Percentiles rank a stretch among this genome's conserved stretches.
These are phyloP conservation scores for Apolygus lucorum DNA, from an alignment of 1,140 invertebrate genomes.

Conservation along the genomic window DNA sequence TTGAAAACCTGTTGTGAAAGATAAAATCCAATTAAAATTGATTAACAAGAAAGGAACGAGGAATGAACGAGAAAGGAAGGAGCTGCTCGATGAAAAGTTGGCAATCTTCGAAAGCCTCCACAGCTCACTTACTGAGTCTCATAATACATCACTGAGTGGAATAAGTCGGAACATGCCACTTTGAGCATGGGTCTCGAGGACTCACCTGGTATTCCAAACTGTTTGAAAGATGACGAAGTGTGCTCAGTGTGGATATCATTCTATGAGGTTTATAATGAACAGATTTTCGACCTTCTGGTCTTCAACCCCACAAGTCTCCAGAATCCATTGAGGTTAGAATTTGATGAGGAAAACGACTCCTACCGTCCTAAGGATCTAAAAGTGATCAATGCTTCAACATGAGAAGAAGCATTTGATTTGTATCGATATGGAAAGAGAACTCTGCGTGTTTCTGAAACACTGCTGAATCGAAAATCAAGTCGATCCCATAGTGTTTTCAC, in stretches of 20 bases:
- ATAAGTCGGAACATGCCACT: neutral
- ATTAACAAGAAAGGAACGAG: no score
- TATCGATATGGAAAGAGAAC: neutral
- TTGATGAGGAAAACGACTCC: neutral
- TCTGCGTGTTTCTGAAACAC: neutral
- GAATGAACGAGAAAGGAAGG: neutral
- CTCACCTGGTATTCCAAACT: neutral
- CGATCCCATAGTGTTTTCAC: neutral
- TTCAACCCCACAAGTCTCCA: neutral
- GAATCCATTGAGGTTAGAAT: neutral
- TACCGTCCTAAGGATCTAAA: neutral
- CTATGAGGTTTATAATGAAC: neutral
- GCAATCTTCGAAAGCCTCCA: neutral
- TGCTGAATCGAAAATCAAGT: neutral
- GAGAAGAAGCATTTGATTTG: neutral
- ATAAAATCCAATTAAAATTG: no score
- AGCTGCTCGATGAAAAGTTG: neutral
- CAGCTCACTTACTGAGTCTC: neutral
- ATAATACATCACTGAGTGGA: neutral
- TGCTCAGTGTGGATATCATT: neutral
- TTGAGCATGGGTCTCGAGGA: neutral
- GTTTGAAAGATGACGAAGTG: neutral
- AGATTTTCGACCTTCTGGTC: neutral
- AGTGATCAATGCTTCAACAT: neutral
- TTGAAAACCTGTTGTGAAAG: neutral